Evolutionary conservation across 2,888 invertebrate species (phyloP), one percentile per base, ranked within the genome.

Genomic region (Chymomyza amoena): DNA sequence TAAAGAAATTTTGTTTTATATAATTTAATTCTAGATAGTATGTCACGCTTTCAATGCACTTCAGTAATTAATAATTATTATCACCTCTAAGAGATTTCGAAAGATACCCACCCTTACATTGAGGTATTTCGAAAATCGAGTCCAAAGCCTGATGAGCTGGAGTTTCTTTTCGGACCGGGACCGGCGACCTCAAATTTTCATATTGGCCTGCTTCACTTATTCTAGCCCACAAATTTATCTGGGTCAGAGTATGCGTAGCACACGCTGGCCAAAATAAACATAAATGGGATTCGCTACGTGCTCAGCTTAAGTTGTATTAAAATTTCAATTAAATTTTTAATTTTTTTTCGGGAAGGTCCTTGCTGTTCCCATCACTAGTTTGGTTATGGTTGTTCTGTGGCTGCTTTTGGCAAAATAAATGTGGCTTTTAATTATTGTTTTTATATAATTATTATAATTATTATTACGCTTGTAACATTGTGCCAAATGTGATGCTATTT

Each of bases 291-390:
- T 20, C 62, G 56, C 71, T 70, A 75, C 75, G 76, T 75, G 75
- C 64, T 67, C 63, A 39, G 71, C 76, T 71, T 71, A 68, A 52
- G 75, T 75, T 75, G 76, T 75, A 75, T 75, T 75, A 75, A 71
- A 75, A 75, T 75, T 75, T 75, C 75, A 75, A 75, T 75, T 75
- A 75, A 70, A 76, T 65, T 74, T 63, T 75, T 60, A 15, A 45
- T 20, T 66, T 69, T 73, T 36, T 16, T 7, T n/a, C n/a, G 54
- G 5, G 1, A 15, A 51, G n/a, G 15, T 51, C 10, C 51, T n/a
- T 15, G 51, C n/a, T 16, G 1, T 51, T 10, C n/a, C 7, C 6
- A 32, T 7, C 32, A 32, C 32, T 32, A 32, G 32, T 32, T 32
- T 25, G 25, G 25, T 25, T 25, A 25, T 32, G 6, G 32, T 32